Evolutionary conservation across 2,113 vertebrate genomes (phyloP), one percentile per base, ranked within the genome.

Genomic region (Misgurnus mizolepis): DNA sequence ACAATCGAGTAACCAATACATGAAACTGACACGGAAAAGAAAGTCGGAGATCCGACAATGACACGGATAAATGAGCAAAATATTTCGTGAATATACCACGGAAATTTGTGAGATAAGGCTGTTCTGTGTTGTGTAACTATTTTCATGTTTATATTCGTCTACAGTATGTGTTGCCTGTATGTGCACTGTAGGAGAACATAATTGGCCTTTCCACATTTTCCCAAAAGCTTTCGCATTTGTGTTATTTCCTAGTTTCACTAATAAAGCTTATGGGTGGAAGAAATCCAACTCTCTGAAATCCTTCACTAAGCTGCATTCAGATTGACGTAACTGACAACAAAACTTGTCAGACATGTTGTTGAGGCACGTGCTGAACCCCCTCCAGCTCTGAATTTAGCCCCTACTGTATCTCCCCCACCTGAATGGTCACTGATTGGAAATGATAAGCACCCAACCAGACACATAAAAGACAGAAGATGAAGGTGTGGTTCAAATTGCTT

Each of bases 301-400:
- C 4, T 3, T 27, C 27, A 39, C 4, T n/a, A 0, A 17, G 17
- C 6, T 8, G 8, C 58, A 4, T 76, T 43, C 9, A 14, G 34
- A 22, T 3, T 49, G n/a, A 58, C 8, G 69, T 72, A 50, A 58
- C n/a, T 17, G 0, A 1, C 58, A 62, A 49, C 4, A 43, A 66
- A 39, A 65, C 14, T 40, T 40, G 2, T 40, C 74, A n/a, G 47
- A 55, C 74, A 41, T 12, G 74, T 68, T 73, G 27, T 27, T 49
- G 65, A 64, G 56, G 56, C 77, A 83, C 3, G 5, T 22, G 3
- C 53, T 18, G 49, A 68, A 79, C 58, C 47, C n/a, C 9, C 64
- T 6, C 7, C 14, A 65, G 17, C 17, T 11, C 15, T 6, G 5
- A 7, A 34, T 4, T 74, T 18, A 18, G 5, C 17, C 14, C 55